Conservation (phyloP, 1,140 invertebrate species). For the Phenacoccus solenopsis region DNA sequence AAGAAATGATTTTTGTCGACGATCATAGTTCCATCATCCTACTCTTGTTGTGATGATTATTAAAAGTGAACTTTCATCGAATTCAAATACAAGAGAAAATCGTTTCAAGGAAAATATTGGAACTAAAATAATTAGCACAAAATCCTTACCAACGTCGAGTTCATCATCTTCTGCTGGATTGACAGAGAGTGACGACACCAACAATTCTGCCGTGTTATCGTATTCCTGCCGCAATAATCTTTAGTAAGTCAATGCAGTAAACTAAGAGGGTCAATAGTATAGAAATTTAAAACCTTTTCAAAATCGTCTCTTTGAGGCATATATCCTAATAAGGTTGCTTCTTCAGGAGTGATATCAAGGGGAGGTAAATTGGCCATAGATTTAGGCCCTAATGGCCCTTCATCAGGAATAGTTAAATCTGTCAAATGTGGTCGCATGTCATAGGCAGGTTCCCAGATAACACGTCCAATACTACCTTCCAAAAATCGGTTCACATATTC, state of each 20-base stretch:
- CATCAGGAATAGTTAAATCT: conserved; percentile 40
- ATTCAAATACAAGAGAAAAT: no score
- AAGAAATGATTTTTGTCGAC: no score
- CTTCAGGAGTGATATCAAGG: conserved; percentile 63
- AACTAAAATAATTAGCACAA: neutral
- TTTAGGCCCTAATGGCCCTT: conserved; percentile 65
- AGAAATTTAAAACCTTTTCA: conserved; percentile 48
- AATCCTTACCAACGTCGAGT: conserved; percentile 54
- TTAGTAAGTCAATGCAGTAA: neutral
- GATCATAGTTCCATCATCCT: no score
- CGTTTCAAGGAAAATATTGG: no score
- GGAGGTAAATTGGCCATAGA: conserved; percentile 58
- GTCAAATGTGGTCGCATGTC: conserved; percentile 30
- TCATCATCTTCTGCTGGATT: conserved; percentile 74
- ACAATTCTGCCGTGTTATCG: conserved; percentile 79
- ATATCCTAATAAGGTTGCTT: conserved; percentile 75
- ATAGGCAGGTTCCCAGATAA: conserved; percentile 50
- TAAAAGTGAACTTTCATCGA: no score
- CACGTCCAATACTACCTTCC: conserved; percentile 74
- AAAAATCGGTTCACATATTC: conserved; percentile 83
- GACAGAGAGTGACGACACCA: conserved; percentile 67
- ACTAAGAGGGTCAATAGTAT: neutral
- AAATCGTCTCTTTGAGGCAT: conserved; percentile 93
- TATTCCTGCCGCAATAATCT: conserved; percentile 52
- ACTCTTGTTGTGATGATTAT: no score